Evolutionary conservation across 2,888 invertebrate species (phyloP), one percentile per base, ranked within the genome.

Genomic region (Ganaspis brasiliensis): DNA sequence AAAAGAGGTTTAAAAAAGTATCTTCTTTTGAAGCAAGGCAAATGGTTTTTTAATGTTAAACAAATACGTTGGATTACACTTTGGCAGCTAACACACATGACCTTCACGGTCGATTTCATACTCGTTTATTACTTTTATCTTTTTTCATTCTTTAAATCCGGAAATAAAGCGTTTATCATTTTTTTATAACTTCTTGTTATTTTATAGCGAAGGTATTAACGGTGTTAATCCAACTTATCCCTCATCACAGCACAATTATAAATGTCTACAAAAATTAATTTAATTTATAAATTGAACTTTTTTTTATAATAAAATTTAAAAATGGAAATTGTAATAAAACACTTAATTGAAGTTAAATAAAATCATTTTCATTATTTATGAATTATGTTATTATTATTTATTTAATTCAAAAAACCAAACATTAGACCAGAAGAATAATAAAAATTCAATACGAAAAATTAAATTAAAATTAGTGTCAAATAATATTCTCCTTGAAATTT

Each of bases 1-100:
- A 9, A 24, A 12, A 21, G 40, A 40, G 63, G 63, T 63, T n/a
- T 12, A 21, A 40, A 45, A 67, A 67, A 67, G 21, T 37, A 12
- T 19, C 19, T 61, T 67, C 37, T 21, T 45, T 37, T 67, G 45
- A 40, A 19, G 63, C 63, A 67, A 67, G n/a, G 40, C 63, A 67
- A 67, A 14, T 21, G 21, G 37, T 63, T 63, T 52, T 45, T 12
- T 24, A 63, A 61, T 63, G 21, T 63, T 24, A 40, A 63, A 24
- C 37, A 63, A 63, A 63, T 24, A 40, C 40, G 24, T 63, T 40
- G n/a, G 14, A 45, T 63, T 45, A 24, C 19, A 40, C 40, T 12
- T 63, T 14, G 24, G 24, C 63, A 63, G 63, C 40, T 5, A 40
- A 63, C 40, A 63, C 3, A 14, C 37, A 21, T 40, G 63, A 63